phyloP scores from a whole-genome alignment of 2,888 invertebrate species.

The Auanema freiburgensis region DNA sequence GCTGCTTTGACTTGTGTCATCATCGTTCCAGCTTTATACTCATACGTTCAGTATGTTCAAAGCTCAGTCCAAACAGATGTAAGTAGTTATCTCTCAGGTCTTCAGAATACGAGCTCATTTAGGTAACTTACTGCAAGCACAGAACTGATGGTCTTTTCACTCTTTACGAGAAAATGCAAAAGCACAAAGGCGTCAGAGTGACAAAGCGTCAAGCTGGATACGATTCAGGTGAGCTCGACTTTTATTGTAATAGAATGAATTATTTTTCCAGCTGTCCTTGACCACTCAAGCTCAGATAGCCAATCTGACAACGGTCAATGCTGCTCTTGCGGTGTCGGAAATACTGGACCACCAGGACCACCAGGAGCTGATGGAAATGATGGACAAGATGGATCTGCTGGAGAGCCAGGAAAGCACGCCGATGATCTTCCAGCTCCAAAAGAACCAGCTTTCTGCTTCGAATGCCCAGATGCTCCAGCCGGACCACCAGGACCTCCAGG shows the following conservation, averaged over 20 bases:
- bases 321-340: constrained; percentile 52
- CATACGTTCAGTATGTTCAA: constrained; percentile 43
- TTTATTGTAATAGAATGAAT: no score
- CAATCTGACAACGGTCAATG: constrained; percentile 35
- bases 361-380: constrained; percentile 52
- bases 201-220: constrained; percentile 38
- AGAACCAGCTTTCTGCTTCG: constrained; percentile 50
- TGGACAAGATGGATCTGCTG: constrained; percentile 47
- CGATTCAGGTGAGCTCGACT: constrained; percentile 8
- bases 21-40: constrained; percentile 41
- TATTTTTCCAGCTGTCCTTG: constrained; percentile 2
- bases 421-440: constrained; percentile 37
- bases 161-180: constrained; percentile 16
- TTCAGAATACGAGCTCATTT: neutral
- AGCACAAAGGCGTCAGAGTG: constrained; percentile 6
- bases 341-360: constrained; percentile 49
- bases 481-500: constrained; percentile 51
- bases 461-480: constrained; percentile 50
- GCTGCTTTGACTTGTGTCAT: constrained; percentile 42
- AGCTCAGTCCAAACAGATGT: constrained; percentile 43
- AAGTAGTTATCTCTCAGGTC: constrained; percentile 5
- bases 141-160: constrained; percentile 18
- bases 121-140: constrained; percentile 21
- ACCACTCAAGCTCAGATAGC: neutral
- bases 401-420: constrained; percentile 46